Evolutionary conservation across 2,888 invertebrate genomes (phyloP), one percentile per base, ranked within the genome.

Genomic region (Dicranocentrus wangi): DNA sequence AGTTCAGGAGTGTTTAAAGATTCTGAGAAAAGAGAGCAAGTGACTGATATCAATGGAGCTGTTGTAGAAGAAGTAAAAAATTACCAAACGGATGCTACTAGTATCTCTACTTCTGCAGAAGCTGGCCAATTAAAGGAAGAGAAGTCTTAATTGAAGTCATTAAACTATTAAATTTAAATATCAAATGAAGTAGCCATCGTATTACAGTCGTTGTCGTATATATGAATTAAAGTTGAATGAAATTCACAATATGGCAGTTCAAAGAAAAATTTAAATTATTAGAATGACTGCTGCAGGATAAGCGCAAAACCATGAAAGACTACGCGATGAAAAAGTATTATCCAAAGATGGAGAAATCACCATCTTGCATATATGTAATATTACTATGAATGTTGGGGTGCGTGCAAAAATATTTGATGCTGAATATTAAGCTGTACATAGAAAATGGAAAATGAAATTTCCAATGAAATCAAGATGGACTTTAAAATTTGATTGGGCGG

Each of bases 21-120:
- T 15, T 39, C 23, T 25, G 25, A 1, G 27, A 28, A 28, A 47
- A 51, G 51, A 21, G 65, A 65, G 42, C 66, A 3, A n/a, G 42
- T 55, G 76, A 76, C 76, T 66, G 68, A 66, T 21, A 55, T 51
- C 32, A 61, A 28, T n/a, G 39, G n/a, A 61, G 19, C 61, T 61
- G 28, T 32, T 32, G 19, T 7, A n/a, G 61, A 61, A 32, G 58
- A 58, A 19, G 28, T 27, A 3, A 58, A 8, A 15, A 28, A 15
- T n/a, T n/a, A n/a, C n/a, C n/a, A n/a, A n/a, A n/a, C n/a, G n/a
- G n/a, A n/a, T n/a, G n/a, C 61, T 17, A 61, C 2, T 17, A 15
- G 17, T 39, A 19, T 65, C 23, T 21, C 43, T 5, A 15, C 8
- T 23, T 21, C 23, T 21, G 65, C n/a, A 21, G 66, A 27, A 43